Evolutionary conservation across 2,888 invertebrate species (phyloP).

Genomic region (Melanophora roralis): DNA sequence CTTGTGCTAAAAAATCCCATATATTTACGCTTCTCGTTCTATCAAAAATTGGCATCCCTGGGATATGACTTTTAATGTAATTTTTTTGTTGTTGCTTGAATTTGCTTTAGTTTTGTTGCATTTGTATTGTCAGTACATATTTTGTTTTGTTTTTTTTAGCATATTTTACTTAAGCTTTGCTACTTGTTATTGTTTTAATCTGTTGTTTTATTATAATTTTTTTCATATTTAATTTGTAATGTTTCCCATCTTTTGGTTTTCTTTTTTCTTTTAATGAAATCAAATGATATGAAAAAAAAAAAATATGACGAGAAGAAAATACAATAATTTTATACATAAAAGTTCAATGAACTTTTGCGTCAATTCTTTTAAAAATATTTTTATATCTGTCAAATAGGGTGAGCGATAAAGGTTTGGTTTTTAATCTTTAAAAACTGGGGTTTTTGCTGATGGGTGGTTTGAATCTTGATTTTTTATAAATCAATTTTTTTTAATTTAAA

Average conservation of each 20-base stretch:
- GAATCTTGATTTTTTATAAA: no score
- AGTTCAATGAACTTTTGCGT: slow-evolving; percentile 64
- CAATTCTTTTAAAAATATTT: slow-evolving; percentile 54
- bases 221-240: slow-evolving; percentile 33
- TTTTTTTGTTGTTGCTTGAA: background rate
- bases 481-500: no score
- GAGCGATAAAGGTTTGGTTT: no score
- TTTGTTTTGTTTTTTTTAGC: background rate
- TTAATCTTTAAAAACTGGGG: no score
- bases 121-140: background rate
- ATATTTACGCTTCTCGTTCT: no score
- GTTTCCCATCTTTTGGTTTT: slow-evolving; percentile 11
- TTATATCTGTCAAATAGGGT: no score
- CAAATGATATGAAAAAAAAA: slow-evolving; percentile 29
- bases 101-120: slow-evolving; percentile 9
- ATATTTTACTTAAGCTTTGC: slow-evolving; percentile 32
- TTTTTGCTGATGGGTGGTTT: no score
- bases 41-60: background rate
- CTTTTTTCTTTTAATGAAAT: slow-evolving; percentile 12
- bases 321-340: slow-evolving; percentile 45
- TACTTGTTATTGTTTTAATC: slow-evolving; percentile 3
- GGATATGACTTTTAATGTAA: slow-evolving; percentile 1
- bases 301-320: slow-evolving; percentile 19
- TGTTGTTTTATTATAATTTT: slow-evolving; percentile 7
- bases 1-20: no score